Base-by-base conservation (phyloP, 1,140 invertebrate genomes). In the Littorina saxatilis region DNA sequence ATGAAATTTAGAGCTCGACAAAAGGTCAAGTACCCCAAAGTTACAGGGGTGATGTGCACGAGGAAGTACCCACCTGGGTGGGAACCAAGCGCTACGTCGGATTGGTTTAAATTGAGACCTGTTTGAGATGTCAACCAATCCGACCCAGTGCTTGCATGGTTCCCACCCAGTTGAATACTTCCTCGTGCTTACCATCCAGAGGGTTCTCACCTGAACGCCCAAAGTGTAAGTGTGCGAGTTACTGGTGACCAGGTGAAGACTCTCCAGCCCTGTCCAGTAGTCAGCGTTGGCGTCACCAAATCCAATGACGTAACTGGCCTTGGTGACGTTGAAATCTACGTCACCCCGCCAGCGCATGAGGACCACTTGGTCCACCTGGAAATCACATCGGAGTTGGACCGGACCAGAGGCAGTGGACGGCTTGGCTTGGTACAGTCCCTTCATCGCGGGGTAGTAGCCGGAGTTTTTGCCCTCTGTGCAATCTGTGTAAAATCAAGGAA, bases 211-310 rank as follows among this genome's bases (percentile, higher is more conserved):
- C 70, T 73, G 70, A 4, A 73, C 27, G 2, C 70, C 70, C 23
- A 73, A n/a, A n/a, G 39, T 47, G 40, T 73, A 73, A 15, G 9
- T 17, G 40, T 43, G n/a, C 27, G 29, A 13, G 35, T 66, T 61
- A 39, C 40, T 40, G 32, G 63, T 47, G 40, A 79, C n/a, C 9
- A 63, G 55, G 40, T 79, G 58, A 2, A 79, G 58, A 17, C 47
- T 61, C 40, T 79, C 58, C 63, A 79, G 58, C 27, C 77, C 77
- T 43, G 68, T 13, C 77, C 77, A 79, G 55, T 66, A 79, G 40
- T 79, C 77, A 7, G 17, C 37, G 13, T 9, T 29, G 13, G 61
- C 17, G 39, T 66, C 27, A 35, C 77, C 77, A 39, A 79, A 79
- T 1, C 77, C 77, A 5, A 2, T 43, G 27, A 79, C 77, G 77